Evolutionary conservation across 2,113 vertebrate genomes (phyloP).

Genomic region (Scortum barcoo): DNA sequence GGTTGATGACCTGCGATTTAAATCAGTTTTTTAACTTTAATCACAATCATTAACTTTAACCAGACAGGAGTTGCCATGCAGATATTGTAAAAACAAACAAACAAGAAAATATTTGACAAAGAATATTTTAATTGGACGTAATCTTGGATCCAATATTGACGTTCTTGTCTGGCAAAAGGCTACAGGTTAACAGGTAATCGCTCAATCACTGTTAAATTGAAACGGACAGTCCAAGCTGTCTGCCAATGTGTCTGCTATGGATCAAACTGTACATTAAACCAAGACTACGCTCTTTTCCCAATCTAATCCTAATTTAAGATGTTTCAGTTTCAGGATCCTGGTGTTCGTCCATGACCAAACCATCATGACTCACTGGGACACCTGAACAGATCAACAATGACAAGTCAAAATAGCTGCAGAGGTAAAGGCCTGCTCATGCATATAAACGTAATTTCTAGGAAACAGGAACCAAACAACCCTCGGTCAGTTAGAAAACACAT

Average conservation of each 20-base stretch:
- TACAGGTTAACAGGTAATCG: not conserved
- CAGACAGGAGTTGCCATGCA: not conserved
- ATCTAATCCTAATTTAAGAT: too few relatives aligned
- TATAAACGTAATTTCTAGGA: too few relatives aligned
- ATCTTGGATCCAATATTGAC: not conserved
- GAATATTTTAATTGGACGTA: not conserved
- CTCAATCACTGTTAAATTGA: not conserved
- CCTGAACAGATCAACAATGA: too few relatives aligned
- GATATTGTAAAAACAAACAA: not conserved
- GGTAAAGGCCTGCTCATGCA: too few relatives aligned
- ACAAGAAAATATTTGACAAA: not conserved
- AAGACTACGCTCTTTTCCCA: not conserved
- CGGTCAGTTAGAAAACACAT: too few relatives aligned
- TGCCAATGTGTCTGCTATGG: not conserved
- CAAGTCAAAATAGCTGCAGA: too few relatives aligned
- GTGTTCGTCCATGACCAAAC: too few relatives aligned
- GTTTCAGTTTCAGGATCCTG: too few relatives aligned
- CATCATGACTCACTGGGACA: too few relatives aligned
- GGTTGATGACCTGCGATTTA: not conserved
- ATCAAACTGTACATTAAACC: not conserved
- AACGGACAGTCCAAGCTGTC: not conserved
- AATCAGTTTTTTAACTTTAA: not conserved
- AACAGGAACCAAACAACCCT: too few relatives aligned
- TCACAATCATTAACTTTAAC: not conserved
- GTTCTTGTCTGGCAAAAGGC: not conserved